Percentiles rank a stretch among this genome's conserved stretches.
Evolutionary conservation across 1,140 invertebrate species (phyloP).

Genomic region (Drosophila ercepeae): DNA sequence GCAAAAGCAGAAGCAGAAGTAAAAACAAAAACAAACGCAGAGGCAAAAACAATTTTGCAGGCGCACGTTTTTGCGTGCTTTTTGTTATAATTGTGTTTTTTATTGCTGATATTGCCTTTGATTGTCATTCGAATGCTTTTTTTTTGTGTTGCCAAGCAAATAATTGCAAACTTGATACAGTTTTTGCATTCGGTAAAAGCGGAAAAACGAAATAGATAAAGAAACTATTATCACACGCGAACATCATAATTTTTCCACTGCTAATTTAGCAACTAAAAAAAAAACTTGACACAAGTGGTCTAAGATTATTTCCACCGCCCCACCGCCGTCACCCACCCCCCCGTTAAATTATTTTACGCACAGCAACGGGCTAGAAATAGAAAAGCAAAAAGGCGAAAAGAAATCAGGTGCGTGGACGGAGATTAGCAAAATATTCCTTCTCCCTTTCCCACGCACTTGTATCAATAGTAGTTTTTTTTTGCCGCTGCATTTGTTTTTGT

Average conservation of each 20-base stretch:
- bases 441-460: conserved; percentile 31
- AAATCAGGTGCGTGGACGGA: conserved; percentile 56
- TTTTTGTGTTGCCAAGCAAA: conserved; percentile 8
- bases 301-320: conserved; percentile 24
- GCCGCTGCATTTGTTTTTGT: conserved; percentile 15
- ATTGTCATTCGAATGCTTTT: neutral
- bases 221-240: conserved; percentile 9
- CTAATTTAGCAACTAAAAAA: conserved; percentile 41
- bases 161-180: conserved; percentile 27
- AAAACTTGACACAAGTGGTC: conserved; percentile 32
- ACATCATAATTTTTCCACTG: conserved; percentile 41
- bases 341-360: conserved; percentile 8
- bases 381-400: conserved; percentile 9
- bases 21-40: neutral
- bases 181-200: too few species aligned
- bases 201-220: neutral
- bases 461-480: conserved; percentile 28
- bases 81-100: conserved; percentile 39
- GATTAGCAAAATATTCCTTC: conserved; percentile 31
- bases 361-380: conserved; percentile 37
- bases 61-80: conserved; percentile 5
- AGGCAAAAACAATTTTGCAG: neutral
- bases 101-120: neutral
- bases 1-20: neutral
- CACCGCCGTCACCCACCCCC: neutral